Evolutionary conservation across 2,888 invertebrate genomes (phyloP), one percentile per base, ranked within the genome.

Genomic region (Callinectes sapidus): DNA sequence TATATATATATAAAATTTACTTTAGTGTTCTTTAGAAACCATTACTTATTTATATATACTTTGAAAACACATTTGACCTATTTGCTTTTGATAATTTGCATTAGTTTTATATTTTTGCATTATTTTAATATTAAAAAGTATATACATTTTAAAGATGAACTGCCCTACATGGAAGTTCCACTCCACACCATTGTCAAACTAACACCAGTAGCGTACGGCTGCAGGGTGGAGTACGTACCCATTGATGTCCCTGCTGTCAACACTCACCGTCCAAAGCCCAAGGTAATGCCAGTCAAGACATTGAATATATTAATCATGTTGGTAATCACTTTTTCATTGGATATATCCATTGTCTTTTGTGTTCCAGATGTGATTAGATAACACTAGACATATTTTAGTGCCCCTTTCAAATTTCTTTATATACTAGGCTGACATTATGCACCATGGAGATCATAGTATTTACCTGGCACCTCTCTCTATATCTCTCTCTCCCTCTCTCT

Each of bases 191-290:
- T 99, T 95, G 97, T 99, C 95, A 98, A 98, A 95, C 96, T 99
- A 95, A 98, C 98, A 0, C 97, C 98, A 5, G 98, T 97, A 95
- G 99, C 99, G 13, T 98, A 98, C 96, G 98, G 97, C 95, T 99
- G 98, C 96, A 97, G 97, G 95, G 97, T 98, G 95, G 98, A 99
- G 96, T 97, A 98, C 95, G 97, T 98, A 95, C 97, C 97, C 95
- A 96, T 99, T 95, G 97, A 98, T 10, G 97, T 99, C 35, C 98
- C 98, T 48, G 98, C 98, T 95, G 99, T 99, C 32, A 98, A 99
- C 95, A 99, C 99, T 1, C 98, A 98, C 95, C 97, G 98, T 95
- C 96, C 97, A 55, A 98, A 98, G 95, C 98, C 98, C 55, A 54
- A 90, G 92, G 94, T 94, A 89, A 90, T 71, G 13, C 23, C 71